Evolutionary conservation across 2,113 vertebrate species (phyloP).

Genomic region (Tauraco erythrolophus): DNA sequence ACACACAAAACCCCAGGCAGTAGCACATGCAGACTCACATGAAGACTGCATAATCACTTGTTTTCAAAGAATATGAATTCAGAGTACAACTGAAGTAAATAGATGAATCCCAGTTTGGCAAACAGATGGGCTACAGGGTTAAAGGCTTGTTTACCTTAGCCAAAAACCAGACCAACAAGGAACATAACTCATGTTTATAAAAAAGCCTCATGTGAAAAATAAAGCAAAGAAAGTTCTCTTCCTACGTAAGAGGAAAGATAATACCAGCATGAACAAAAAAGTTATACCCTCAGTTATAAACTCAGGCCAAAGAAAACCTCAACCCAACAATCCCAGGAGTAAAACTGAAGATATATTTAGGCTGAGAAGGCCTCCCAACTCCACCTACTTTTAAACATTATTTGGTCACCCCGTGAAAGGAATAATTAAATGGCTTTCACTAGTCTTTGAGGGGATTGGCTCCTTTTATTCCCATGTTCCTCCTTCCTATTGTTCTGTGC

Average conservation of each 20-base stretch:
- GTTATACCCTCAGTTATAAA: background rate
- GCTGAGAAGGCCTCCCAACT: background rate
- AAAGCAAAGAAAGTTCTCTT: background rate
- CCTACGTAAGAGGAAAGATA: background rate
- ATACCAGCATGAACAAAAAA: background rate
- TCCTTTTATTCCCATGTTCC: background rate
- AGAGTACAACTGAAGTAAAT: background rate
- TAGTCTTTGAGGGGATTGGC: background rate
- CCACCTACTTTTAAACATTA: background rate
- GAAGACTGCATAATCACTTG: background rate
- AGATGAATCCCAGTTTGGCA: background rate
- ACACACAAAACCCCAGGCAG: background rate
- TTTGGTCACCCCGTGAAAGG: background rate
- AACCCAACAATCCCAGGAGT: background rate
- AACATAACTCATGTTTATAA: background rate
- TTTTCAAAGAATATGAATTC: background rate
- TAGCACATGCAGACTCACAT: background rate
- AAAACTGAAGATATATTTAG: background rate
- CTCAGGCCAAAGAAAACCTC: background rate
- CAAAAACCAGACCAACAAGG: background rate
- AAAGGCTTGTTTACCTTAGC: background rate
- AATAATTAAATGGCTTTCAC: background rate
- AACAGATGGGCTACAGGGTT: background rate
- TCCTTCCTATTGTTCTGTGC: background rate
- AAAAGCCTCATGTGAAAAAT: background rate